phyloP scores from a whole-genome alignment of 2,888 invertebrate genomes.

The Drosophila nr. perissopoda region DNA sequence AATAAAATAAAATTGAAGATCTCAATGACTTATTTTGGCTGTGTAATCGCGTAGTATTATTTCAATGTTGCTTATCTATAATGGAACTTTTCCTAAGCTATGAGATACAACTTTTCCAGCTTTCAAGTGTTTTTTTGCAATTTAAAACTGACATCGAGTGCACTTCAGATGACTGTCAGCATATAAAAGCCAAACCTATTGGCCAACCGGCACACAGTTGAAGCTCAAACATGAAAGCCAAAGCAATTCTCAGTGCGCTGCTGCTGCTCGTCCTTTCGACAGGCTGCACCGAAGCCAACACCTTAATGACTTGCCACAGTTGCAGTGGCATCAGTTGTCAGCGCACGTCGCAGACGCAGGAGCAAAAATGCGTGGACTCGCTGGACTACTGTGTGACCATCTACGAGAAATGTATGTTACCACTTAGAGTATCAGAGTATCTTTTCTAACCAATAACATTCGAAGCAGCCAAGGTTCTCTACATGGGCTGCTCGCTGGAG shows the following conservation, averaged over 20 bases:
- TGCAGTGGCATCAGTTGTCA: conserved; percentile 82
- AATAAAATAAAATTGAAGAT: background rate
- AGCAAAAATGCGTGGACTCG: conserved; percentile 71
- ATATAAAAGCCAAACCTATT: conserved; percentile 61
- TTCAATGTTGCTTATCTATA: conserved; percentile 17
- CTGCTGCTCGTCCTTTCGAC: conserved; percentile 33
- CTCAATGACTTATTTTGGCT: background rate
- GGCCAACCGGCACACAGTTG: conserved; percentile 38
- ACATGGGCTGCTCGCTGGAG: conserved; percentile 81
- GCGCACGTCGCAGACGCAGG: conserved; percentile 61
- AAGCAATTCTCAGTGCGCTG: conserved; percentile 34
- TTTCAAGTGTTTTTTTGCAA: conserved; percentile 32
- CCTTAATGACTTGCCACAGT: conserved; percentile 70
- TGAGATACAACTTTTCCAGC: background rate
- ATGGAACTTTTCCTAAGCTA: conserved; percentile 7
- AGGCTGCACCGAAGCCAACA: conserved; percentile 60
- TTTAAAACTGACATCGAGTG: conserved; percentile 38
- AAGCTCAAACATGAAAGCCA: conserved; percentile 52
- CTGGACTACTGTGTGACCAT: conserved; percentile 83
- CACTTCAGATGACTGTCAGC: conserved; percentile 37
- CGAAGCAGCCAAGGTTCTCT: conserved; percentile 67
- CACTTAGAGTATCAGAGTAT: background rate
- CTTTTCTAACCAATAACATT: background rate
- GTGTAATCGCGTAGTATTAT: background rate
- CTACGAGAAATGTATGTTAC: conserved; percentile 75